A percentile compares a stretch with the other conserved stretches of the same genome.
Conservation (phyloP, 2,797 vertebrate genomes). For the Spinus olivaceus region DNA sequence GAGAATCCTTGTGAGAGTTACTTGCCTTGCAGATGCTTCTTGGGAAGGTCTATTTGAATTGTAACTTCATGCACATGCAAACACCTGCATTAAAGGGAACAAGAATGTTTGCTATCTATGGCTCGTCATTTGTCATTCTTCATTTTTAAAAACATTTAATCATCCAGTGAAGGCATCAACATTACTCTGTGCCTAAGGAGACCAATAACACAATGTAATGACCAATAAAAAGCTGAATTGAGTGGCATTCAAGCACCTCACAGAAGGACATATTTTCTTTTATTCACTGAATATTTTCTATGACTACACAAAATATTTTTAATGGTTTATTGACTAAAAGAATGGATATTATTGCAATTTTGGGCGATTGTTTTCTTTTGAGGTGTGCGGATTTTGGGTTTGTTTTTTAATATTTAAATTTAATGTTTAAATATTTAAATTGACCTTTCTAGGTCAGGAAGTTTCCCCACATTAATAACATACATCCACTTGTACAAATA, state of each 20-base stretch:
- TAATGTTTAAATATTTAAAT: background rate
- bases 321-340: background rate
- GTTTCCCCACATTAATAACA: background rate
- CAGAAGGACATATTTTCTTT: background rate
- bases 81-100: background rate
- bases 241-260: background rate
- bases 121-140: background rate
- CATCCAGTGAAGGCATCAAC: background rate
- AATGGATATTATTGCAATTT: background rate
- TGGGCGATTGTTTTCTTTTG: rapidly evolving
- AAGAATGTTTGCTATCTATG: background rate
- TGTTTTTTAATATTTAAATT: background rate
- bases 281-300: background rate
- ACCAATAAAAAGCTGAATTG: background rate
- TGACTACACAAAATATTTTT: background rate
- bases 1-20: background rate
- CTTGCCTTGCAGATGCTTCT: background rate
- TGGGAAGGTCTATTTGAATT: background rate
- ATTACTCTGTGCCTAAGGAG: background rate
- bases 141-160: background rate
- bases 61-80: background rate
- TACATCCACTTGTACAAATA: background rate
- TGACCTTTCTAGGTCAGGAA: background rate
- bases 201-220: background rate
- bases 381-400: background rate